phyloP scores from a whole-genome alignment of 2,888 invertebrate species.

The Athrips mouffetella region DNA sequence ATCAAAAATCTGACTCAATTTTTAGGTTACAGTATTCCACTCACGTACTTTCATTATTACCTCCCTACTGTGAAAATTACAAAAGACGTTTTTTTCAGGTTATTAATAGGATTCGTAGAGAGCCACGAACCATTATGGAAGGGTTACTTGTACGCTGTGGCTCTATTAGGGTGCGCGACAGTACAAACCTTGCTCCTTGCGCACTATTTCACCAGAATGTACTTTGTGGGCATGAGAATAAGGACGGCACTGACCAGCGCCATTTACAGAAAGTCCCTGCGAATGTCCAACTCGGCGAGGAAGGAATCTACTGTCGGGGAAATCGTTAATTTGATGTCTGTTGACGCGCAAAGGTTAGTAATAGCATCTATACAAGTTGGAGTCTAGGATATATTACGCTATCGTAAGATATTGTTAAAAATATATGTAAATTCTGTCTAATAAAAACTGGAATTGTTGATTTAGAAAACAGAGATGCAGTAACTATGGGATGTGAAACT shows the following conservation, averaged over 20 bases:
- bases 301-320: conserved; percentile 93
- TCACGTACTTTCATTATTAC: too few relatives aligned
- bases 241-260: conserved; percentile 93
- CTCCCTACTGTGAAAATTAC: too few relatives aligned
- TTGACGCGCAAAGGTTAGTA: conserved; percentile 89
- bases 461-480: too few relatives aligned
- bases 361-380: too few relatives aligned
- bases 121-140: conserved; percentile 85
- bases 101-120: conserved; percentile 85
- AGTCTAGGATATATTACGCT: too few relatives aligned
- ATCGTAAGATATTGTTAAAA: too few relatives aligned
- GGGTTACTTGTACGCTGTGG: conserved; percentile 89
- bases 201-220: conserved; percentile 95
- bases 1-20: too few relatives aligned
- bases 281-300: conserved; percentile 87
- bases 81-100: conserved; percentile 75
- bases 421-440: too few relatives aligned
- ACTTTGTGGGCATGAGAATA: conserved; percentile 92
- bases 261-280: conserved; percentile 91
- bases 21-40: too few relatives aligned
- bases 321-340: conserved; percentile 95
- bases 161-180: conserved; percentile 85
- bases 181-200: conserved; percentile 90
- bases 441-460: too few relatives aligned
- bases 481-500: too few relatives aligned